Conservation (phyloP, 2,797 vertebrate genomes). For the Enteromius fasciolatus region DNA sequence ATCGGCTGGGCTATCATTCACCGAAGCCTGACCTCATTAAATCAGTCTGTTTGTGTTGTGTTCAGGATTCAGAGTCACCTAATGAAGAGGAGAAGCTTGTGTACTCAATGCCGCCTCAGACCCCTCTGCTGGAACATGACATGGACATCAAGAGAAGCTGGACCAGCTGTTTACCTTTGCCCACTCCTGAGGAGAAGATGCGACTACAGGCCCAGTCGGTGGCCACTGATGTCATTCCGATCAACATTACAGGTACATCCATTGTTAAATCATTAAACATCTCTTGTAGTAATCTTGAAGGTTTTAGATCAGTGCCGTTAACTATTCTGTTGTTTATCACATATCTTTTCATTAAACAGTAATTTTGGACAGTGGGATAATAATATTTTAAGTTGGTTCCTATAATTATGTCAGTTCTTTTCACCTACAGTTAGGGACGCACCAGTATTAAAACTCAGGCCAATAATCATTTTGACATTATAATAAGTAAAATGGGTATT, state of each 20-base stretch:
- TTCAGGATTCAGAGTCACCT: conserved; percentile 71
- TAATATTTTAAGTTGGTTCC: background rate
- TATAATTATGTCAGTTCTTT: background rate
- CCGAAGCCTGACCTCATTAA: background rate
- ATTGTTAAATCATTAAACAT: background rate
- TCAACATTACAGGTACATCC: conserved; percentile 79
- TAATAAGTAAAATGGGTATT: background rate
- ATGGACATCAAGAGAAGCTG: conserved; percentile 80
- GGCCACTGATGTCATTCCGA: conserved; percentile 86
- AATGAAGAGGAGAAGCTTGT: conserved; percentile 72
- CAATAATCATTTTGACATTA: background rate
- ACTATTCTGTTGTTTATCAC: background rate
- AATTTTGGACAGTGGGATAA: background rate
- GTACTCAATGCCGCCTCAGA: conserved; percentile 67
- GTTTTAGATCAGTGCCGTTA: background rate
- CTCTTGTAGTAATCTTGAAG: background rate
- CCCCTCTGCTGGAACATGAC: conserved; percentile 73
- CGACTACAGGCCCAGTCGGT: conserved; percentile 85
- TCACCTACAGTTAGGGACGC: background rate
- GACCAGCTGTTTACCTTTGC: conserved; percentile 82
- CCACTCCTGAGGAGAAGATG: conserved; percentile 95
- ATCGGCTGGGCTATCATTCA: conserved; percentile 26
- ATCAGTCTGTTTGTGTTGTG: conserved; percentile 47
- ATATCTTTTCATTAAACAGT: background rate
- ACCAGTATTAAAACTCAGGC: background rate